Percentiles rank a stretch among this genome's conserved stretches.
phyloP scores from a whole-genome alignment of 2,888 invertebrate species.

The Scaptomyza reducta region DNA sequence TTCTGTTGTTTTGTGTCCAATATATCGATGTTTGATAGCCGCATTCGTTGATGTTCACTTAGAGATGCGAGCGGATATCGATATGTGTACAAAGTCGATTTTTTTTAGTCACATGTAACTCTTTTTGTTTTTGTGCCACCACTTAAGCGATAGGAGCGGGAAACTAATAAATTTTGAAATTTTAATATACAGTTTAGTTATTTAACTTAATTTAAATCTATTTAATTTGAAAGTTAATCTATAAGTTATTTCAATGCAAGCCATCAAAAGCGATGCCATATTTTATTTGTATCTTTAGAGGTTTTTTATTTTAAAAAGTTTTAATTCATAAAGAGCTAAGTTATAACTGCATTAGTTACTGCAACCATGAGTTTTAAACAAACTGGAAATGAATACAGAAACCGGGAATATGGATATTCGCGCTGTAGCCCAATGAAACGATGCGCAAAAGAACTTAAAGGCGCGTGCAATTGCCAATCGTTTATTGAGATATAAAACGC shows the following conservation, averaged over 20 bases:
- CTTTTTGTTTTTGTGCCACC: not conserved
- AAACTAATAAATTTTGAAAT: not conserved
- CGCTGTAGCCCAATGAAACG: constrained; percentile 24
- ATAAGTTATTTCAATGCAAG: too few relatives aligned
- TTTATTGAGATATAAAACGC: constrained; percentile 33
- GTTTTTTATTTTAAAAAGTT: too few relatives aligned
- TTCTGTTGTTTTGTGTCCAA: constrained; percentile 53
- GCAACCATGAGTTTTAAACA: not conserved
- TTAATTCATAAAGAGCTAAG: too few relatives aligned
- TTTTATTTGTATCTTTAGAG: too few relatives aligned
- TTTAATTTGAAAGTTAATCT: too few relatives aligned
- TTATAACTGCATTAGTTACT: not conserved
- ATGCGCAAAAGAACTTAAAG: constrained; percentile 33
- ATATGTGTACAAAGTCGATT: constrained; percentile 29
- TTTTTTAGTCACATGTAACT: not conserved
- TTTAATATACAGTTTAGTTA: not conserved
- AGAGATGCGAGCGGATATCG: constrained; percentile 34
- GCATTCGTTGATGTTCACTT: constrained; percentile 13
- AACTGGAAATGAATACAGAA: not conserved
- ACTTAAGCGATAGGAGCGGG: not conserved
- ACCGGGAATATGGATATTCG: constrained; percentile 40
- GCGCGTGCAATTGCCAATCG: constrained; percentile 61
- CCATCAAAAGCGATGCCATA: too few relatives aligned
- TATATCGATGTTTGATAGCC: constrained; percentile 39
- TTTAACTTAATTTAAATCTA: too few relatives aligned